A percentile compares a stretch with the other conserved stretches of the same genome.
These are phyloP conservation scores for Lerema accius DNA, from an alignment of 1,140 invertebrate species.

Conservation along the genomic window DNA sequence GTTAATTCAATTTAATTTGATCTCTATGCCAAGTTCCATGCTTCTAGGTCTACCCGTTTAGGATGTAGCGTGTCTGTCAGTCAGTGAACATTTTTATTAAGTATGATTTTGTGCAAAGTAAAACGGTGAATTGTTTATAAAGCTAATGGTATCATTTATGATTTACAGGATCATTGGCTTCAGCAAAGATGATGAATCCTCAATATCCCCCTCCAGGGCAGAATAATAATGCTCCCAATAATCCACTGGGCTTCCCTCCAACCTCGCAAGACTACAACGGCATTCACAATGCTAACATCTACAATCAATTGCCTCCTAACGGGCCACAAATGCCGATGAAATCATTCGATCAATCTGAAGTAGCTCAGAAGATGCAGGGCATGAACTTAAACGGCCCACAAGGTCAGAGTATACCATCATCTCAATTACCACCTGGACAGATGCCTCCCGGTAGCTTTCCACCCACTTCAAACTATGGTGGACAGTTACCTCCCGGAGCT, in stretches of 20 bases:
- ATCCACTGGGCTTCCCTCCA: constrained; percentile 61
- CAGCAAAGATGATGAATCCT: constrained; percentile 74
- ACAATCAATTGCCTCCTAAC: constrained; percentile 60
- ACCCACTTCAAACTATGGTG: constrained; percentile 54
- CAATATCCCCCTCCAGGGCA: constrained; percentile 75
- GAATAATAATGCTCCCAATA: constrained; percentile 74
- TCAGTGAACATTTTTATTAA: too few species aligned
- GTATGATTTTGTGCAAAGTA: too few species aligned
- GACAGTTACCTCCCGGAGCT: constrained; percentile 56
- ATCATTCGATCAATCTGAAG: constrained; percentile 55
- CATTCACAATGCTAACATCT: constrained; percentile 71
- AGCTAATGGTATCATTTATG: too few species aligned
- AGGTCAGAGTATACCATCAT: constrained; percentile 55
- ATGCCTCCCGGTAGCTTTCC: constrained; percentile 62
- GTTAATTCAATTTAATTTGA: too few species aligned
- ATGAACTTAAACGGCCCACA: constrained; percentile 71
- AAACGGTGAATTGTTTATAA: too few species aligned
- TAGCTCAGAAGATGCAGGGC: constrained; percentile 76
- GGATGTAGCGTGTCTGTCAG: too few species aligned
- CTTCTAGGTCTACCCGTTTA: too few species aligned
- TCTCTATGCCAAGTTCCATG: too few species aligned
- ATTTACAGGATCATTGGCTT: constrained; percentile 56
- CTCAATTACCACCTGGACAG: constrained; percentile 71
- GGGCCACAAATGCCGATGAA: constrained; percentile 54
- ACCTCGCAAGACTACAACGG: constrained; percentile 70